A percentile compares a stretch with the other conserved stretches of the same genome.
phyloP scores from a whole-genome alignment of 2,113 vertebrate genomes.

The Lates calcarifer region DNA sequence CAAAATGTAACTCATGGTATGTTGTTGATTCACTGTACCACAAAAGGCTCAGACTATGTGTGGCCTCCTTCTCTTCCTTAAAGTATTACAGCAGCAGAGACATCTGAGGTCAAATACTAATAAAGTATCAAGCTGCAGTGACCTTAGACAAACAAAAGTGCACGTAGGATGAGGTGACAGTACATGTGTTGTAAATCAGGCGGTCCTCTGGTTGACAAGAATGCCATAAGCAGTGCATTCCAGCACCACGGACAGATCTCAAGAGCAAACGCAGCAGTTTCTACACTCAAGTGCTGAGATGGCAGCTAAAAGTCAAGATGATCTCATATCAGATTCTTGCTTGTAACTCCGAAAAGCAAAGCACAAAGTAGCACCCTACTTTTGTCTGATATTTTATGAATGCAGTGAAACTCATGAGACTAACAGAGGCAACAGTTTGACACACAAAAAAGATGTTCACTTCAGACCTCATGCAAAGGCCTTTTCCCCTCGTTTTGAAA shows the following conservation, averaged over 20 bases:
- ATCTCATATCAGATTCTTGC: neutral
- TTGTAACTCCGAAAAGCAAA: neutral
- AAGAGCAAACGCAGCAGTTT: slow-evolving; percentile 7
- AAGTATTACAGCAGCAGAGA: neutral
- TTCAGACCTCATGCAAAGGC: neutral
- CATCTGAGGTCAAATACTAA: slow-evolving; percentile 8
- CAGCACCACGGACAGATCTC: slow-evolving; percentile 34
- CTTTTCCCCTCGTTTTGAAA: neutral
- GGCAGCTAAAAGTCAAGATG: slow-evolving; percentile 4
- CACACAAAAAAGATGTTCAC: neutral
- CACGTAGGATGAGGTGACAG: neutral
- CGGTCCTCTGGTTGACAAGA: neutral
- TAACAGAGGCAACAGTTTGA: neutral
- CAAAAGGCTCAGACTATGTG: neutral
- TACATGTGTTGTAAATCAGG: neutral
- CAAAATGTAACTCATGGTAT: neutral
- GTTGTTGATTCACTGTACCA: neutral
- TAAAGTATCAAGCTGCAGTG: neutral
- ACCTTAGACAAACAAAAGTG: neutral
- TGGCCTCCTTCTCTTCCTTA: neutral
- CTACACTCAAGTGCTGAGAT: neutral
- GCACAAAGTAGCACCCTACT: neutral
- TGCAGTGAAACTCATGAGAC: slow-evolving; percentile 9
- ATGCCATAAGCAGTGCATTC: neutral
- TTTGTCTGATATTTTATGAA: slow-evolving; percentile 9